Base-by-base conservation (phyloP, 2,888 invertebrate genomes). In the Quadriops clusia region DNA sequence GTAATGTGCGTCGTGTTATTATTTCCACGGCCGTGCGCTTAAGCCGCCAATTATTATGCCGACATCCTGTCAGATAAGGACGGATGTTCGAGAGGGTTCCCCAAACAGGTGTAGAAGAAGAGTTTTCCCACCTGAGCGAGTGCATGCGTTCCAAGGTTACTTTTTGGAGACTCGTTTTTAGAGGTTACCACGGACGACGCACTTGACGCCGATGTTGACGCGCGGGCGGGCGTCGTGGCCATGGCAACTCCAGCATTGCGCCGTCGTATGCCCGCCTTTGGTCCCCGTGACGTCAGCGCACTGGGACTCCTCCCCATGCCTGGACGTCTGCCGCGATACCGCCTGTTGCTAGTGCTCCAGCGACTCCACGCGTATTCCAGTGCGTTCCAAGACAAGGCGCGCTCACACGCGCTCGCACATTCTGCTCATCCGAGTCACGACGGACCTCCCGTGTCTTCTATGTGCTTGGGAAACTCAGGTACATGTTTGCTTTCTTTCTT, bases 271-370 rank as follows among this genome's bases (percentile, higher is more conserved):
- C 54, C 56, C 59, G 58, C 59, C 60, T 55, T 50, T 51, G 44
- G 41, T 43, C 36, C 36, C 35, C 41, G 49, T 56, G 56, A 58
- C 58, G 59, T 59, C 57, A 58, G 41, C 37, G 25, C 38, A 40
- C 35, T 45, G 26, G 42, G 50, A 50, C 61, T 56, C 60, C 60
- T 54, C 58, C 58, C 51, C 45, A n/a, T n/a, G 47, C 45, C 47
- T 44, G 46, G 50, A 50, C 52, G 46, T 45, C 47, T 44, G 42
- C 49, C 51, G 46, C 53, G 50, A 50, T 47, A 51, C 54, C 55
- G 61, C 61, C 61, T 62, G 61, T 62, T 62, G 61, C 60, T 62
- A 60, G 58, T 60, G 46, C 49, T 54, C 48, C 56, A 50, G 49
- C 53, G 50, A 44, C 49, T 45, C 32, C 49, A 54, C 56, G 54